Conservation (phyloP, 2,888 invertebrate genomes). For the Clusia tigrina region DNA sequence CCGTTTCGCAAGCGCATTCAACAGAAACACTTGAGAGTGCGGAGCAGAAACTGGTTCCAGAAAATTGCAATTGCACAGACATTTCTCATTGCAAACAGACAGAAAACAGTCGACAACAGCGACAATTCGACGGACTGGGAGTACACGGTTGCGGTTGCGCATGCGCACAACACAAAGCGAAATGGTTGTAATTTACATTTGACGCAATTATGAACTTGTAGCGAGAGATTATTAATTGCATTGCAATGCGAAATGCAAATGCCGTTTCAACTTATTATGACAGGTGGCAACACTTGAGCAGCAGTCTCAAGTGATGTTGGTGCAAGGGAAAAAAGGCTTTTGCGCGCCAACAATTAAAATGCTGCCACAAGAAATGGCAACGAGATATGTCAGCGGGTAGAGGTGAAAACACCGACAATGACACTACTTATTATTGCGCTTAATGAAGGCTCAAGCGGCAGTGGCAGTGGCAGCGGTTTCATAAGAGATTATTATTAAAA, state of each 20-base stretch:
- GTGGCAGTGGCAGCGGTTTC: background rate
- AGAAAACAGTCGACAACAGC: slow-evolving; percentile 1
- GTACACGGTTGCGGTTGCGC: slow-evolving; percentile 45
- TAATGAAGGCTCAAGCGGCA: background rate
- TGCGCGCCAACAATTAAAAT: slow-evolving; percentile 17
- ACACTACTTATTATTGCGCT: slow-evolving; percentile 7
- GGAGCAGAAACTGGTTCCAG: slow-evolving; percentile 42
- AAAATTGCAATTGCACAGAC: slow-evolving; percentile 1
- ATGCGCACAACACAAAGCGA: slow-evolving; percentile 17
- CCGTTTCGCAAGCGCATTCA: slow-evolving; percentile 45
- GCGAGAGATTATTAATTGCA: slow-evolving; percentile 41
- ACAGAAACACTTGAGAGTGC: background rate
- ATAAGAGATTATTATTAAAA: slow-evolving; percentile 5
- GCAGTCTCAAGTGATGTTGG: background rate
- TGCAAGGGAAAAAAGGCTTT: slow-evolving; percentile 8
- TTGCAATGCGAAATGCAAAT: slow-evolving; percentile 35
- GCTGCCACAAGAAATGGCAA: background rate
- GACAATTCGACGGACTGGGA: slow-evolving; percentile 34
- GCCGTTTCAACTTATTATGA: slow-evolving; percentile 53
- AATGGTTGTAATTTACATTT: slow-evolving; percentile 54
- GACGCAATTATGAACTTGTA: slow-evolving; percentile 54
- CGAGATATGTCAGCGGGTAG: background rate
- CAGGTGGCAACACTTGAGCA: slow-evolving; percentile 57
- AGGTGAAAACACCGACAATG: background rate
- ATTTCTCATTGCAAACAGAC: slow-evolving; percentile 31